Percentiles rank a stretch among this genome's conserved stretches.
Evolutionary conservation across 2,113 vertebrate genomes (phyloP).

Genomic region (Alexandromys fortis): DNA sequence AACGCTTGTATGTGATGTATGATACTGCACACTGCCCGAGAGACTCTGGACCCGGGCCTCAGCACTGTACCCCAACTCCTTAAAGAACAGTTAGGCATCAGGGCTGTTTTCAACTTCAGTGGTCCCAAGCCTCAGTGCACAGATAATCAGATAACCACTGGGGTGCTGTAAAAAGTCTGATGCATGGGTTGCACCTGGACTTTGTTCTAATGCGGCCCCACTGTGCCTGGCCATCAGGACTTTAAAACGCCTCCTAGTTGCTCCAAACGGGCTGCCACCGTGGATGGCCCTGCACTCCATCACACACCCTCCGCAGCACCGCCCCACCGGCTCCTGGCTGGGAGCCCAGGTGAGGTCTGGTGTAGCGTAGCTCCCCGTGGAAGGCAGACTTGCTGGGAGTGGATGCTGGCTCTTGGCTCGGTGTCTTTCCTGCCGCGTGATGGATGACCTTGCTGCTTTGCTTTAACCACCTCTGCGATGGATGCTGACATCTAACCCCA

Average conservation of each 20-base stretch:
- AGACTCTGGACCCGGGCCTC: not conserved
- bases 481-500: too few relatives aligned
- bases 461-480: rapidly evolving
- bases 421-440: not conserved
- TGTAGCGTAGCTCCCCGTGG: not conserved
- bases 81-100: not conserved
- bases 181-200: rapidly evolving
- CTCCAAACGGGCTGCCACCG: not conserved
- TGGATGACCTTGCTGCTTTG: not conserved
- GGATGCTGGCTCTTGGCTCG: not conserved
- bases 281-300: not conserved
- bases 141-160: not conserved
- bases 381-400: not conserved
- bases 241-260: not conserved
- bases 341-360: not conserved
- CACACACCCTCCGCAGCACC: too few relatives aligned
- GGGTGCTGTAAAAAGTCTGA: rapidly evolving
- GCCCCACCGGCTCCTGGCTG: not conserved
- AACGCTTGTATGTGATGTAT: not conserved
- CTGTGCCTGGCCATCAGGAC: not conserved
- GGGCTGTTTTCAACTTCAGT: not conserved
- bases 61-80: not conserved
- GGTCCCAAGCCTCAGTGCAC: not conserved
- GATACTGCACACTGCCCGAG: too few relatives aligned
- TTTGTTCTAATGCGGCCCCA: rapidly evolving